Evolutionary conservation across 2,888 invertebrate genomes (phyloP).

Genomic region (Pseudococcus longispinus): DNA sequence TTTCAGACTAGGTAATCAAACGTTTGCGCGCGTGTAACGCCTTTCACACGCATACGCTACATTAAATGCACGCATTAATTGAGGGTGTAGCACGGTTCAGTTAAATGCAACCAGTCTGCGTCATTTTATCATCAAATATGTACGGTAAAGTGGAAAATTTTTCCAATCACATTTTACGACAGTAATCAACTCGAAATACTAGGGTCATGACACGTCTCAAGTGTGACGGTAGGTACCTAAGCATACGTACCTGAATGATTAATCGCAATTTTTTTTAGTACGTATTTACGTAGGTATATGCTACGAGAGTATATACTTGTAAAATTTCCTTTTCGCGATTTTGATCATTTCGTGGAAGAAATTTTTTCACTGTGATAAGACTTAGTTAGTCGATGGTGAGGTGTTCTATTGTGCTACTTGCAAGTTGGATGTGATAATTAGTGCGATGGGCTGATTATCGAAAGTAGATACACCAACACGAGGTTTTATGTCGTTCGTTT

Average conservation of each 20-base stretch:
- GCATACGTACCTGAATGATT: too few species aligned
- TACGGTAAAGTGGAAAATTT: constrained; percentile 35
- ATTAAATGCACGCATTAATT: constrained; percentile 25
- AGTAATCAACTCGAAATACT: not conserved
- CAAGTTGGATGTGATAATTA: not conserved
- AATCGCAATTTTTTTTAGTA: not conserved
- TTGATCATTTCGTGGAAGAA: not conserved
- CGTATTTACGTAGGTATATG: too few species aligned
- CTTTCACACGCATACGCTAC: constrained; percentile 42
- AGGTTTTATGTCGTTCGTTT: not conserved
- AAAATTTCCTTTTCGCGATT: not conserved
- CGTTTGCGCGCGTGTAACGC: constrained; percentile 43
- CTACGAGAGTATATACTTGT: not conserved
- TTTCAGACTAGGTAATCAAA: constrained; percentile 37
- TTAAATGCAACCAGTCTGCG: constrained; percentile 36
- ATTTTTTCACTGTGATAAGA: not conserved
- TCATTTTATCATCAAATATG: not conserved
- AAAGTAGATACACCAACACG: not conserved
- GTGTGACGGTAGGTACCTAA: not conserved
- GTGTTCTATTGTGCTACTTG: not conserved
- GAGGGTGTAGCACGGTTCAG: constrained; percentile 49
- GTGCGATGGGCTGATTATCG: not conserved
- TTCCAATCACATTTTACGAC: not conserved
- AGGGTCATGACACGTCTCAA: constrained; percentile 21
- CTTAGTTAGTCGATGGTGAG: not conserved